Conservation (phyloP, 64 coral and sea anemone genomes). For the Dendrophyllia cribrosa region DNA sequence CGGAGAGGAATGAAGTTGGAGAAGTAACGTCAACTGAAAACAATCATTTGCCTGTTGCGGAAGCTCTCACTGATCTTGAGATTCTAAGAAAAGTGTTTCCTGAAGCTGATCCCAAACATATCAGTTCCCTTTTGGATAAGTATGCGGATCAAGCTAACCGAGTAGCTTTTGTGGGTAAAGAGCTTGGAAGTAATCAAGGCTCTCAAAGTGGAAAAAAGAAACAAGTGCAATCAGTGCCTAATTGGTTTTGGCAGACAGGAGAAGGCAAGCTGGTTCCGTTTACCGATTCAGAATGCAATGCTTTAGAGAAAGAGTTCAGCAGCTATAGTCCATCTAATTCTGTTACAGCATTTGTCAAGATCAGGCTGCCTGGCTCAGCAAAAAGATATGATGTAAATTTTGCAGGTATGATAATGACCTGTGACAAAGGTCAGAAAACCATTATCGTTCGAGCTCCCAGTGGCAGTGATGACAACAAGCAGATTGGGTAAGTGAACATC, state of each 20-base stretch:
- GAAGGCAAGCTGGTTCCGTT: constrained; percentile 13
- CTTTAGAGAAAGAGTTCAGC: constrained; percentile 29
- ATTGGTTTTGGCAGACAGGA: constrained; percentile 51
- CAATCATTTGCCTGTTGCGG: background rate
- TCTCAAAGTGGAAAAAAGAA: constrained; percentile 8
- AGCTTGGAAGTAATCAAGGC: constrained; percentile 3
- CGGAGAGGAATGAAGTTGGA: background rate
- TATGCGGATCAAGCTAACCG: constrained; percentile 12
- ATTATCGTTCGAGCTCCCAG: background rate
- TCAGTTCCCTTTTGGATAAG: constrained; percentile 31
- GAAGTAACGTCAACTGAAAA: background rate
- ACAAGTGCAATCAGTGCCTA: background rate
- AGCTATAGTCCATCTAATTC: background rate
- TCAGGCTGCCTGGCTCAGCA: constrained; percentile 7
- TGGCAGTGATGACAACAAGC: background rate
- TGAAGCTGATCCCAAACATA: constrained; percentile 11
- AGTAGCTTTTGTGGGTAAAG: constrained; percentile 50
- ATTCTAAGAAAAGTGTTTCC: constrained; percentile 38
- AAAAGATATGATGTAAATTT: background rate
- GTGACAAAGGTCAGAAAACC: background rate
- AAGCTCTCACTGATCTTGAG: background rate
- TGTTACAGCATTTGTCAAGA: background rate
- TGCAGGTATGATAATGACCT: background rate
- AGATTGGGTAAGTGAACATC: background rate
- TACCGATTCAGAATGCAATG: constrained; percentile 35